phyloP scores from a whole-genome alignment of 2,113 vertebrate species.

The Eretmochelys imbricata region DNA sequence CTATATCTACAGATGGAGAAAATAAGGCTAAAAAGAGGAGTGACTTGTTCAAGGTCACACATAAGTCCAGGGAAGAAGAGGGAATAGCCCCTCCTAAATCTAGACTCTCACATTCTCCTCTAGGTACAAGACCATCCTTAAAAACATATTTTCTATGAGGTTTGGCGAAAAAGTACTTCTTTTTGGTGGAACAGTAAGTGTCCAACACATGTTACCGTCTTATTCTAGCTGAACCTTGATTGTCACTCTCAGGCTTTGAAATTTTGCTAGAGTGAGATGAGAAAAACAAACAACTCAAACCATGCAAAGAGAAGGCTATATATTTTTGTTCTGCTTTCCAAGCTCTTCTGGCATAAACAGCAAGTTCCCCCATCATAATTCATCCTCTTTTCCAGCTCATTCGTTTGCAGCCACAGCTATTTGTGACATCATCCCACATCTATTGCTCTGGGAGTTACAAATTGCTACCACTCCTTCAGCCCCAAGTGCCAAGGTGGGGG shows the following conservation, averaged over 20 bases:
- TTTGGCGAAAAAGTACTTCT: neutral
- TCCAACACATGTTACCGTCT: accelerated
- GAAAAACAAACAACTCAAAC: neutral
- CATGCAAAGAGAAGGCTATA: accelerated
- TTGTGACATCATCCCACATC: conserved; percentile 66
- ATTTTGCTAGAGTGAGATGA: neutral
- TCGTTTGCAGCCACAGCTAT: conserved; percentile 52
- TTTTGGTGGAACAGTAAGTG: neutral
- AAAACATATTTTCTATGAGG: neutral
- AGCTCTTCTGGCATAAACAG: conserved; percentile 52
- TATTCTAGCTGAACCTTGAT: neutral
- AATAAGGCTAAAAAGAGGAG: neutral
- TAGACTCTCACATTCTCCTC: neutral
- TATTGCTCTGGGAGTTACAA: conserved; percentile 64
- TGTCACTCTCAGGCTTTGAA: neutral
- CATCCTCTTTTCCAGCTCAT: conserved; percentile 21
- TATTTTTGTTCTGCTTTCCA: neutral
- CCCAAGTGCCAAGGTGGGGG: neutral
- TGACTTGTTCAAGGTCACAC: accelerated
- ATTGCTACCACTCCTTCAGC: conserved; percentile 65
- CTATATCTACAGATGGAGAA: neutral
- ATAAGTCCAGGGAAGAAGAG: neutral
- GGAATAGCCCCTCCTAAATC: neutral
- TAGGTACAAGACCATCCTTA: neutral
- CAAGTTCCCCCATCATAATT: neutral